phyloP scores from a whole-genome alignment of 2,888 invertebrate genomes.

The Anodontia alba region DNA sequence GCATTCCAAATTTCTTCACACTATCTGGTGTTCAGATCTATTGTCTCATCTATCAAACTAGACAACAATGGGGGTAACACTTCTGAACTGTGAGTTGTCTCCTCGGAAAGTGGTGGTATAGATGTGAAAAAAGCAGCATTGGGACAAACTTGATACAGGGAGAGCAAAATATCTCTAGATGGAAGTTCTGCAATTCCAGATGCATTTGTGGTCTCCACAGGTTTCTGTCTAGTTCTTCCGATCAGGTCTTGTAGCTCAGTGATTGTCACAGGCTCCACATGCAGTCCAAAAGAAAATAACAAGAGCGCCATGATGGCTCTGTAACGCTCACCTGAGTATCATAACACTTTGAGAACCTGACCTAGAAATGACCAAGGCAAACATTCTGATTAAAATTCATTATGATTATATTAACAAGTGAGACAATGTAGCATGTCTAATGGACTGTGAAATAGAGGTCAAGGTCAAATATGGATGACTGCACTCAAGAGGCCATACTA shows the following conservation, averaged over 20 bases:
- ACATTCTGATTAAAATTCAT: too few species aligned
- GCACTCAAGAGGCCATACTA: too few species aligned
- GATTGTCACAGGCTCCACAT: background rate
- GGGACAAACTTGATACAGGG: background rate
- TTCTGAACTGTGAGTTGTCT: background rate
- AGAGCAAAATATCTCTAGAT: background rate
- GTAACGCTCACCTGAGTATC: too few species aligned
- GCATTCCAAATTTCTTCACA: background rate
- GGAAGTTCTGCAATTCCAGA: background rate
- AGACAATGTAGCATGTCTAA: too few species aligned
- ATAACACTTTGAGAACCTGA: too few species aligned
- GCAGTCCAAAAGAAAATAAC: too few species aligned
- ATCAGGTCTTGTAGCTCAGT: background rate
- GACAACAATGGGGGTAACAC: background rate
- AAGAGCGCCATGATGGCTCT: too few species aligned
- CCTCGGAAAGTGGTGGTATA: background rate
- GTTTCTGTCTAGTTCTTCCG: background rate
- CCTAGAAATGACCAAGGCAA: too few species aligned
- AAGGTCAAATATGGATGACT: too few species aligned
- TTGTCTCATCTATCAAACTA: background rate
- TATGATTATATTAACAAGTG: too few species aligned
- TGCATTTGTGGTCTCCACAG: background rate
- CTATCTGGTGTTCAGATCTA: background rate
- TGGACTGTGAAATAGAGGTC: too few species aligned
- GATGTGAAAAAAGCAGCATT: conserved; percentile 9